Percentiles rank a stretch among this genome's conserved stretches.
phyloP scores from a whole-genome alignment of 2,888 invertebrate genomes.

The Torymus aiolomorphi region DNA sequence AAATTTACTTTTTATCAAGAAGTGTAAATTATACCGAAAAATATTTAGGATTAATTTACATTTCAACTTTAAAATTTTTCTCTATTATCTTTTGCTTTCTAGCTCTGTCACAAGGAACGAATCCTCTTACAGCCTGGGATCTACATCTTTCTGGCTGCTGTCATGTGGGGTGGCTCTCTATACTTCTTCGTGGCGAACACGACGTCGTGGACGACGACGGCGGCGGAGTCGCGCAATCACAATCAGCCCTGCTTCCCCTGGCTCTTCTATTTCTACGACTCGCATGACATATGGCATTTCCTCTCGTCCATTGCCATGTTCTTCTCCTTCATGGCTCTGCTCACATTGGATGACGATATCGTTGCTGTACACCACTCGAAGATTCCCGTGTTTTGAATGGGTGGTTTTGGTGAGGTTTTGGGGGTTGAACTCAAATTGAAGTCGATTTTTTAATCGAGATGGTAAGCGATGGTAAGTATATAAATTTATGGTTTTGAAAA shows the following conservation, averaged over 20 bases:
- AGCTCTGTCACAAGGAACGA: conserved; percentile 81
- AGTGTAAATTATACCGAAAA: too few species aligned
- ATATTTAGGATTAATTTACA: too few species aligned
- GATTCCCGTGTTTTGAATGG: conserved; percentile 85
- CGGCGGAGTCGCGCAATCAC: conserved; percentile 85
- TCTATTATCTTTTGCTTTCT: too few species aligned
- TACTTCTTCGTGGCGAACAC: conserved; percentile 85
- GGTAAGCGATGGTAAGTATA: too few species aligned
- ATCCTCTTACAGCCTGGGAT: conserved; percentile 80
- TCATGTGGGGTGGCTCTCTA: conserved; percentile 83
- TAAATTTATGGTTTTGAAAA: too few species aligned
- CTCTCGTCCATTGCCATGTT: conserved; percentile 88
- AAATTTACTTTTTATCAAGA: too few species aligned
- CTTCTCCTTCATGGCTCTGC: conserved; percentile 87
- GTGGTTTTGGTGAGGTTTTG: too few species aligned
- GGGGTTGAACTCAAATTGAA: too few species aligned
- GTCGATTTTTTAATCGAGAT: too few species aligned
- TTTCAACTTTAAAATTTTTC: too few species aligned
- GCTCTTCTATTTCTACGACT: conserved; percentile 85
- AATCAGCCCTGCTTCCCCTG: conserved; percentile 81
- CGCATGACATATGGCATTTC: conserved; percentile 91
- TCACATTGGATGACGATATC: conserved; percentile 89
- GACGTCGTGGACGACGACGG: conserved; percentile 83
- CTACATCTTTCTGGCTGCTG: conserved; percentile 81
- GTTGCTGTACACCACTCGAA: conserved; percentile 80